These are phyloP conservation scores for Exocentrus adspersus DNA, from an alignment of 2,888 invertebrate species.

Conservation along the genomic window DNA sequence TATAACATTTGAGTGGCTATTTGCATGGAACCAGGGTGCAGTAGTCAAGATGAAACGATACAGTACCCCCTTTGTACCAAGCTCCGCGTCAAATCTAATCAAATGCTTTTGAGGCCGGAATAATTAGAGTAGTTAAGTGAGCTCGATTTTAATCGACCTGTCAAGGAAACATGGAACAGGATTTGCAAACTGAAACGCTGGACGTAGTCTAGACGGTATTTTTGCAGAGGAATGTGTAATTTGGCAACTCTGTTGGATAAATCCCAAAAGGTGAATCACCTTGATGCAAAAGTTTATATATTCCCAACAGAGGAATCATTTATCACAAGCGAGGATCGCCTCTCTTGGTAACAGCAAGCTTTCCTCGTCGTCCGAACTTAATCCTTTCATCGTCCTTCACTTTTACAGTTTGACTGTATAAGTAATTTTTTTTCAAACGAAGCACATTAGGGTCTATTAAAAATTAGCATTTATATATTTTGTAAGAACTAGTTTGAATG, in stretches of 20 bases:
- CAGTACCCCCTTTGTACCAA: slow-evolving; percentile 47
- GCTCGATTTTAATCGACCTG: slow-evolving; percentile 28
- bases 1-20: slow-evolving; percentile 43
- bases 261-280: not conserved
- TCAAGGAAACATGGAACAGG: no score
- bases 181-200: no score
- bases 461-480: not conserved
- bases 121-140: slow-evolving; percentile 46
- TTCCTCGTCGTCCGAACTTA: not conserved
- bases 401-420: not conserved
- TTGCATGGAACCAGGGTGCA: slow-evolving; percentile 30
- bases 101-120: slow-evolving; percentile 45
- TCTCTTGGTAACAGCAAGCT: not conserved
- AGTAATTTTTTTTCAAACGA: not conserved
- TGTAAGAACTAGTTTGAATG: not conserved
- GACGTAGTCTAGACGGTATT: no score
- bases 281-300: not conserved
- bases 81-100: slow-evolving; percentile 48
- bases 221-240: no score
- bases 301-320: not conserved
- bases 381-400: slow-evolving; percentile 14
- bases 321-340: not conserved
- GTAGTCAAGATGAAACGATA: slow-evolving; percentile 1
- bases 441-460: not conserved
- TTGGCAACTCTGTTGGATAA: no score